Evolutionary conservation across 92 coral and sea anemone species (phyloP).

Genomic region (Scolanthus callimorphus): DNA sequence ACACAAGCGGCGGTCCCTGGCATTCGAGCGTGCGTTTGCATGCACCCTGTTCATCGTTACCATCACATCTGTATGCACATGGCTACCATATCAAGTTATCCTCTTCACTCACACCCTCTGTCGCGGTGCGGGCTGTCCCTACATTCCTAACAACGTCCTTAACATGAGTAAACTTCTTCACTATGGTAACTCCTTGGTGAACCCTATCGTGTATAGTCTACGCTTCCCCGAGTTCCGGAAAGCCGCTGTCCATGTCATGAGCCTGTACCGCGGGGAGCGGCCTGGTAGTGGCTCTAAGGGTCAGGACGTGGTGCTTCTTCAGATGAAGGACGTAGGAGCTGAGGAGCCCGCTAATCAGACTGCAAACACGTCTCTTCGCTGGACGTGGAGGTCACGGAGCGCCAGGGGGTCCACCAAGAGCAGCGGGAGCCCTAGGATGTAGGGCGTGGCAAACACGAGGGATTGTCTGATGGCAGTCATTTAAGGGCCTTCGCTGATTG

Average conservation of each 20-base stretch:
- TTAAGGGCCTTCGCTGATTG: too few relatives aligned
- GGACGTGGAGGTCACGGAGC: slow-evolving; percentile 47
- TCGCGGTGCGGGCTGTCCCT: slow-evolving; percentile 2
- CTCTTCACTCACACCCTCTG: slow-evolving; percentile 21
- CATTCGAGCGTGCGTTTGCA: slow-evolving; percentile 47
- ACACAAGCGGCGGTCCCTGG: slow-evolving; percentile 19
- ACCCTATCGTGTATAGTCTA: slow-evolving; percentile 48
- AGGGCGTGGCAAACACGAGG: too few relatives aligned
- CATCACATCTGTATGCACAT: slow-evolving; percentile 59
- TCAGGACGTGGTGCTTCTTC: slow-evolving; percentile 17
- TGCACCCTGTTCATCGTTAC: slow-evolving; percentile 68
- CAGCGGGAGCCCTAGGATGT: slow-evolving; percentile 24
- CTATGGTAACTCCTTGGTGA: slow-evolving; percentile 57
- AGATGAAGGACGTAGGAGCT: slow-evolving; percentile 12
- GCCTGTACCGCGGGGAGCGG: slow-evolving; percentile 16
- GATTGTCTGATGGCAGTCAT: too few relatives aligned
- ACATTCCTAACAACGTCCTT: slow-evolving; percentile 16
- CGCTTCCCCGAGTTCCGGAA: slow-evolving; percentile 51
- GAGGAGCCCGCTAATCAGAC: slow-evolving; percentile 23
- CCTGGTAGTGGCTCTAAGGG: slow-evolving; percentile 4
- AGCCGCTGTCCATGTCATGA: slow-evolving; percentile 35
- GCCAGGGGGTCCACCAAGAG: slow-evolving; percentile 29
- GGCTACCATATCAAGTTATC: slow-evolving; percentile 78
- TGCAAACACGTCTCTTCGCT: slow-evolving; percentile 28
- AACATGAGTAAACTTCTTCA: slow-evolving; percentile 52